Conservation (phyloP, 1,140 invertebrate genomes). For the Rhagoletis zephyria region DNA sequence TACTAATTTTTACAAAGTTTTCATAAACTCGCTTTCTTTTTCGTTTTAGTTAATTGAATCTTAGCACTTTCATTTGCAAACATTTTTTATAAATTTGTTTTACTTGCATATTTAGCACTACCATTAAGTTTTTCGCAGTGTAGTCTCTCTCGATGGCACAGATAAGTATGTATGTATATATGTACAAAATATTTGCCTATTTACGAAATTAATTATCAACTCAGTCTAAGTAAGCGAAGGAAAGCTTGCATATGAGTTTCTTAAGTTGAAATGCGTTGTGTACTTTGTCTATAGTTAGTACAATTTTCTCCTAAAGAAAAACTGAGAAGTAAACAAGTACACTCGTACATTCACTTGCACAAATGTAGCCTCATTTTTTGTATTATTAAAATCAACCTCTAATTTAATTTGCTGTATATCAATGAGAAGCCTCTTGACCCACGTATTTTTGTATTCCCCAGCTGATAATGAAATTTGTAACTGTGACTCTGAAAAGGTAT, state of each 20-base stretch:
- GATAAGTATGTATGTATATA: not conserved
- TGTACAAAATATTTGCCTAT: not conserved
- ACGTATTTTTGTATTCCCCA: not conserved
- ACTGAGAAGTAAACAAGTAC: not conserved
- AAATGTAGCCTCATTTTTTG: not conserved
- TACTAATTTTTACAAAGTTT: too few relatives aligned
- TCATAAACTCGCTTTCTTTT: too few relatives aligned
- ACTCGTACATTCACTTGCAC: not conserved
- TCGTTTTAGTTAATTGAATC: too few relatives aligned
- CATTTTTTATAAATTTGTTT: too few relatives aligned
- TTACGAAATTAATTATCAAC: constrained; percentile 41
- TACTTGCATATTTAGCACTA: too few relatives aligned
- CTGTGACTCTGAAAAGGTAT: too few relatives aligned
- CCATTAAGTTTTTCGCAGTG: constrained; percentile 6
- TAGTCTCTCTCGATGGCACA: not conserved
- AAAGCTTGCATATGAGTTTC: not conserved
- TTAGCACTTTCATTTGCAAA: too few relatives aligned
- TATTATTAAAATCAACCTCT: constrained; percentile 10
- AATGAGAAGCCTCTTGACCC: constrained; percentile 1
- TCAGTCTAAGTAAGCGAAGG: not conserved
- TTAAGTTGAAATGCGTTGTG: not conserved
- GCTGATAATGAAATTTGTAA: not conserved
- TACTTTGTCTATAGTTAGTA: constrained; percentile 5
- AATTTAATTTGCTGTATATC: constrained; percentile 18
- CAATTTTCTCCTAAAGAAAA: constrained; percentile 2